A percentile compares a stretch with the other conserved stretches of the same genome.
phyloP scores from a whole-genome alignment of 2,113 vertebrate genomes.

The Cervus canadensis region DNA sequence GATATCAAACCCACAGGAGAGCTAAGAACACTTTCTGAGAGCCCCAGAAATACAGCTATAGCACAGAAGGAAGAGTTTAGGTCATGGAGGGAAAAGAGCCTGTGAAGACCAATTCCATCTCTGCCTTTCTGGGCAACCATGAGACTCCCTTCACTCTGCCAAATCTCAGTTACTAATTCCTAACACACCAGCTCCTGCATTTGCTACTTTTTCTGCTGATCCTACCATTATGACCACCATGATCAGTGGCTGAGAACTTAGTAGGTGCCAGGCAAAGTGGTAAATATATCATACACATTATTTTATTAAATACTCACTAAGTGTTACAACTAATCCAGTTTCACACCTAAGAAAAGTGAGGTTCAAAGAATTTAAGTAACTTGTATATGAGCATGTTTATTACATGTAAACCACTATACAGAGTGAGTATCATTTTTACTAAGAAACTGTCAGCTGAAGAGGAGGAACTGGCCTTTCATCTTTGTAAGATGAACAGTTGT shows the following conservation, averaged over 20 bases:
- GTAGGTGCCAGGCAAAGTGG: neutral
- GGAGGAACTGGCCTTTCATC: slow-evolving; percentile 61
- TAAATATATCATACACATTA: neutral
- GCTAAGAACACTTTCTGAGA: neutral
- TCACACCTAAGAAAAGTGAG: neutral
- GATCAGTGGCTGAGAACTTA: neutral
- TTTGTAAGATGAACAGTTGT: slow-evolving; percentile 58
- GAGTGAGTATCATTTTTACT: neutral
- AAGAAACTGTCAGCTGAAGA: slow-evolving; percentile 4
- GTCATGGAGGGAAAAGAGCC: neutral
- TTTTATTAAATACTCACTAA: neutral
- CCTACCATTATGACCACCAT: neutral
- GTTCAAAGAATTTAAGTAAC: neutral
- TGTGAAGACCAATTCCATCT: neutral
- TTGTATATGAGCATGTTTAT: neutral
- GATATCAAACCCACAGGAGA: neutral
- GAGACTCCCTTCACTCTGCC: neutral
- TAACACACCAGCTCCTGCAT: neutral
- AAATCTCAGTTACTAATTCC: neutral
- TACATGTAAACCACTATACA: neutral
- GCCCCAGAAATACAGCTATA: too few relatives aligned
- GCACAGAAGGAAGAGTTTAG: neutral
- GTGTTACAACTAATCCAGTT: neutral
- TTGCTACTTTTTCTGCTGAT: neutral
- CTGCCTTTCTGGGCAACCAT: neutral